Base-by-base conservation (phyloP, 2,888 invertebrate genomes). In the Caradrina kadenii region DNA sequence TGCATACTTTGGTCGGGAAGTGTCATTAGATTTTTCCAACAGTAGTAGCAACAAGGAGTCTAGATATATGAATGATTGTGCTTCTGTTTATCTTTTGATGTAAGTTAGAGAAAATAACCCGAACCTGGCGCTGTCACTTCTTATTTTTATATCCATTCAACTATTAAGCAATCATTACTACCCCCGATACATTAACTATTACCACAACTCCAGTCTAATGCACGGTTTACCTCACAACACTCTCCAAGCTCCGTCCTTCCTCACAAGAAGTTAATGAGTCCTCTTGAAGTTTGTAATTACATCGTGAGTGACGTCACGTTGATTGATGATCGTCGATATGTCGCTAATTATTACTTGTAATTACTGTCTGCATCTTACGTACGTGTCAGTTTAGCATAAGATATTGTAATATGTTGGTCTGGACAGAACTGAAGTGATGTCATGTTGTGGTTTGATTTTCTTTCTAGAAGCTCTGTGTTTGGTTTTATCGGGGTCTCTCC, bases 301-400 rank as follows among this genome's bases (percentile, higher is more conserved):
- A 45, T 53, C 56, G 63, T 67, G 67, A 69, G 61, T 69, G 73
- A 75, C 21, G 74, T 50, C 50, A 42, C 49, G 31, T 49, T 82
- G 83, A 81, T 79, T 76, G 71, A 81, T 81, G 83, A 73, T 35
- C 58, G 55, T 73, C 65, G 26, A 54, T 74, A 63, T 63, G 78
- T 70, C 71, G 48, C 73, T 82, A 80, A 82, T 79, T 76, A 80
- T 53, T 54, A 35, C 22, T 54, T 35, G 73, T 82, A 78, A 82
- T 80, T 69, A 76, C 62, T 48, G 50, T 58, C 68, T 62, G 10
- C 55, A 21, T 0, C 19, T n/a, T 1, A 26, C 1, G 15, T 56
- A 48, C 13, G n/a, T 56, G 62, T 54, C 74, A 48, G 66, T n/a
- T 77, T 63, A 53, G 35, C 17, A 39, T 42, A 53, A 49, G 19